phyloP scores from a whole-genome alignment of 1,140 invertebrate genomes.

The Choristoneura fumiferana region DNA sequence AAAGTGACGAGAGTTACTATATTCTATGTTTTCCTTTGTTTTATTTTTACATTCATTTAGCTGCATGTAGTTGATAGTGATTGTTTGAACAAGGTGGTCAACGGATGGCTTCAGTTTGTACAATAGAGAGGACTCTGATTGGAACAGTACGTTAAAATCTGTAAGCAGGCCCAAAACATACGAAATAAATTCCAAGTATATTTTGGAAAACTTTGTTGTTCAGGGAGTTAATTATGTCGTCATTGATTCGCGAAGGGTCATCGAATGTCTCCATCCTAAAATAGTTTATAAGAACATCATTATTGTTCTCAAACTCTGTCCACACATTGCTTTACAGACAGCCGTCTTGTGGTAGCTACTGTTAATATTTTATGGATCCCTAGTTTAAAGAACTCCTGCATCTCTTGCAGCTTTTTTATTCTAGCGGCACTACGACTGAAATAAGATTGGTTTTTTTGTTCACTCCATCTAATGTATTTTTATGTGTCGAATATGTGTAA shows the following conservation, averaged over 20 bases:
- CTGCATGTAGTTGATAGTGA: slow-evolving; percentile 16
- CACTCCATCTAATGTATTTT: too few relatives aligned
- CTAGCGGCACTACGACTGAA: slow-evolving; percentile 7
- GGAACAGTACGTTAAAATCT: slow-evolving; percentile 10
- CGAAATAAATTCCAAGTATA: slow-evolving; percentile 16
- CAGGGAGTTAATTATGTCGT: background rate
- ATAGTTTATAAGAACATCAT: slow-evolving; percentile 10
- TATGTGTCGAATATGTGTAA: too few relatives aligned
- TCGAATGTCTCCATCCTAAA: slow-evolving; percentile 11
- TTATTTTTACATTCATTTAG: slow-evolving; percentile 10
- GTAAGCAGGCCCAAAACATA: slow-evolving; percentile 8
- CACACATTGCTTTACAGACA: slow-evolving; percentile 15
- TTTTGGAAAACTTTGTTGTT: slow-evolving; percentile 2
- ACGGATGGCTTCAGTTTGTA: slow-evolving; percentile 9
- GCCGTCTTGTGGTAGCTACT: slow-evolving; percentile 7
- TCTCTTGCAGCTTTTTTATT: background rate
- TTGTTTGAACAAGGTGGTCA: slow-evolving; percentile 13
- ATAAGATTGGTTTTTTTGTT: too few relatives aligned
- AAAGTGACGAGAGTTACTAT: slow-evolving; percentile 4
- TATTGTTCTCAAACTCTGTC: slow-evolving; percentile 6
- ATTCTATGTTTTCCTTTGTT: background rate
- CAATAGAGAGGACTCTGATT: slow-evolving; percentile 11
- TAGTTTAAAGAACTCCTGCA: slow-evolving; percentile 8
- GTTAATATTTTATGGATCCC: slow-evolving; percentile 14
- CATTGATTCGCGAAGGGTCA: slow-evolving; percentile 1